Evolutionary conservation across 2,888 invertebrate species (phyloP), one percentile per base, ranked within the genome.

Genomic region (Ochropleura plecta): DNA sequence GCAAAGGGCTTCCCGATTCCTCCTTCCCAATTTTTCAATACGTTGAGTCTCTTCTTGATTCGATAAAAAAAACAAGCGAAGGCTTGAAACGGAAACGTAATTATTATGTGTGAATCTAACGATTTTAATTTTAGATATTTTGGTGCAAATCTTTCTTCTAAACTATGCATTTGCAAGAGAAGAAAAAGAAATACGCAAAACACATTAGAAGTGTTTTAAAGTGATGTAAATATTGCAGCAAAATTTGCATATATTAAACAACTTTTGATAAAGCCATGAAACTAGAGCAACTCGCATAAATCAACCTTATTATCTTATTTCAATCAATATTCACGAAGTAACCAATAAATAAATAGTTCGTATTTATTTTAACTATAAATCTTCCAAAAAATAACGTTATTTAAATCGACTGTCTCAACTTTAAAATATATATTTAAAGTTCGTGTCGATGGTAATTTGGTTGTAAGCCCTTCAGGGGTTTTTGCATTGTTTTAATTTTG

Each of bases 401-500:
- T 63, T 53, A 73, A 66, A 70, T 68, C n/a, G 18, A 60, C 10
- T 80, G 81, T 80, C 84, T 66, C 18, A 84, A 84, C 76, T 84
- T 72, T 69, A 57, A 72, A 84, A 81, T 76, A 81, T 77, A 84
- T 82, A 68, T 84, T 70, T 70, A 76, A 81, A 83, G 77, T 91
- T 90, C 90, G 90, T 91, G 90, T 78, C 78, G 78, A 70, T 77
- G 57, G 70, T 73, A 73, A 85, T 79, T 84, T 79, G 30, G 63
- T 44, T 44, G 59, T 66, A 69, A 77, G 76, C 74, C 82, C 78
- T 88, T 88, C 82, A 82, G 82, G 82, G 78, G 73, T 74, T 84
- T 75, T 86, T 75, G 86, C 86, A 89, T 88, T 88, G 86, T 89
- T 86, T 89, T 89, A 88, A 90, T 90, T 87, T 89, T 88, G 73